Percentiles rank a stretch among this genome's conserved stretches.
Evolutionary conservation across 2,113 vertebrate genomes (phyloP).

Genomic region (Cheirogaleus medius): DNA sequence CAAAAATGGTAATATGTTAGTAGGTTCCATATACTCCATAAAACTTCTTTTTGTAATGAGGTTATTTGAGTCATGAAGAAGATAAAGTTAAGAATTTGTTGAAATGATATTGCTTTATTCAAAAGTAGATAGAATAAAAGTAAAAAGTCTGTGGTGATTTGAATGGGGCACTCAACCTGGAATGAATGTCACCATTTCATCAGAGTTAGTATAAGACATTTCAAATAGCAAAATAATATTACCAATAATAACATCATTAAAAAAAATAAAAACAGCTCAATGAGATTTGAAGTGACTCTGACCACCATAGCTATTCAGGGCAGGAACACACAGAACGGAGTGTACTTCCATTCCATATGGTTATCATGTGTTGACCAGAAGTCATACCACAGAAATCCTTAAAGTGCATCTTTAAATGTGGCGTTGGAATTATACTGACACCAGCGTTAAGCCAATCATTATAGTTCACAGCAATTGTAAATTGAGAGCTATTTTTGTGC

Average conservation of each 20-base stretch:
- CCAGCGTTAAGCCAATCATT: neutral
- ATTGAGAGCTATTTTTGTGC: neutral
- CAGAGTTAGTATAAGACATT: neutral
- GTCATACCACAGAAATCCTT: neutral
- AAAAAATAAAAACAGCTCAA: neutral
- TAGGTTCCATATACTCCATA: neutral
- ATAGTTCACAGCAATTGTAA: neutral
- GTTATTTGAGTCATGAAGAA: neutral
- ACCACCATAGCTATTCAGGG: neutral
- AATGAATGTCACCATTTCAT: neutral
- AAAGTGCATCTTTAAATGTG: neutral
- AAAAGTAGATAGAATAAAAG: neutral
- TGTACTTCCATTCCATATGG: neutral
- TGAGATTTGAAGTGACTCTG: neutral
- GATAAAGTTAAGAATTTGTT: neutral
- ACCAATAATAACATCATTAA: neutral
- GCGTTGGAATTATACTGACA: neutral
- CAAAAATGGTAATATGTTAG: neutral
- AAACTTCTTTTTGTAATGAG: constrained; percentile 27
- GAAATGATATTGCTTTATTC: neutral
- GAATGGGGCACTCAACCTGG: neutral
- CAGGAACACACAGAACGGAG: neutral
- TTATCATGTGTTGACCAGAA: neutral
- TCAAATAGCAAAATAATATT: neutral
- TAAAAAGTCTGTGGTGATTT: neutral